These are phyloP conservation scores for Eulemur coronatus DNA, from an alignment of 2,797 vertebrate species.

Conservation along the genomic window DNA sequence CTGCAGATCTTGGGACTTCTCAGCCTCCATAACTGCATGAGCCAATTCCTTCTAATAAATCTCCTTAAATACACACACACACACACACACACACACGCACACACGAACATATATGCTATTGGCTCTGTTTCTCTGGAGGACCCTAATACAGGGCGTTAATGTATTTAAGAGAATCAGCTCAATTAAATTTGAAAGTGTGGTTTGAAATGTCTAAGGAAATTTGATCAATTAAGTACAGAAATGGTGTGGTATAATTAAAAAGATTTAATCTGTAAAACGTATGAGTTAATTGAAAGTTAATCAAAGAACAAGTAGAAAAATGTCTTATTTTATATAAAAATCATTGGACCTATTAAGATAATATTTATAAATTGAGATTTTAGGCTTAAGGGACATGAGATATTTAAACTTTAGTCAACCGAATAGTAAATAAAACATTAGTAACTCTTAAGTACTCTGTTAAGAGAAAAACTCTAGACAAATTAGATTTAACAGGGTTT, in stretches of 20 bases:
- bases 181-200: constrained; percentile 37
- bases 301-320: background rate
- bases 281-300: constrained; percentile 11
- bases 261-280: background rate
- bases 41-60: background rate
- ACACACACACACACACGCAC: background rate
- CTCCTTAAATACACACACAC: background rate
- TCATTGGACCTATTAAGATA: background rate
- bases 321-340: background rate
- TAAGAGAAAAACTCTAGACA: background rate
- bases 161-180: background rate
- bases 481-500: background rate
- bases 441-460: background rate
- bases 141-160: background rate
- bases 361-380: constrained; percentile 38
- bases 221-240: constrained; percentile 16
- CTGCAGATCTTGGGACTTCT: background rate
- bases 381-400: background rate
- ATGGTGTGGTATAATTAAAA: background rate
- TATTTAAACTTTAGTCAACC: constrained; percentile 10
- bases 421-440: background rate
- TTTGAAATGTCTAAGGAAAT: constrained; percentile 27
- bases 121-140: background rate
- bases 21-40: background rate
- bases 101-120: background rate